Evolutionary conservation across 2,113 vertebrate genomes (phyloP).

Genomic region (Sinocyclocheilus anshuiensis): DNA sequence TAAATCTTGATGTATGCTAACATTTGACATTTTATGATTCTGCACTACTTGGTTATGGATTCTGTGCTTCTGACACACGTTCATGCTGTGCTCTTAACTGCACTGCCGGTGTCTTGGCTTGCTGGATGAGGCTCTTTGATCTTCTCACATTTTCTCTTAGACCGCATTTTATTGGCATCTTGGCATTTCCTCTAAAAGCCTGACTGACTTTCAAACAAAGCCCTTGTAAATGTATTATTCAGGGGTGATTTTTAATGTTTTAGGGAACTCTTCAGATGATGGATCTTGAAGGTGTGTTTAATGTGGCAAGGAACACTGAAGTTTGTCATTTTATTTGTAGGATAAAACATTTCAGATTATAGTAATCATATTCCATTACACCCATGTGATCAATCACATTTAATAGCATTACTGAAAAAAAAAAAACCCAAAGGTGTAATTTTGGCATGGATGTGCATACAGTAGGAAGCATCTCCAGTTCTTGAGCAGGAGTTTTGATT

Average conservation of each 20-base stretch:
- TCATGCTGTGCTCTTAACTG: background rate
- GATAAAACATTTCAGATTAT: background rate
- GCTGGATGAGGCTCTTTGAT: conserved; percentile 24
- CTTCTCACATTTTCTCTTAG: background rate
- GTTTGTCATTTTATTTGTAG: background rate
- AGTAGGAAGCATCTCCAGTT: background rate
- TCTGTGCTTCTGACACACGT: conserved; percentile 15
- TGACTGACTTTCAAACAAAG: conserved; percentile 24
- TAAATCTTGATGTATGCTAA: background rate
- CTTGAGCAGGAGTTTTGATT: background rate
- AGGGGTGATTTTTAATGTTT: background rate
- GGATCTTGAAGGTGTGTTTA: background rate
- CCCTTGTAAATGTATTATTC: background rate
- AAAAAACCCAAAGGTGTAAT: background rate
- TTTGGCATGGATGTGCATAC: background rate
- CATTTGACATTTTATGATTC: background rate
- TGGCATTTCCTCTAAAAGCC: conserved; percentile 20
- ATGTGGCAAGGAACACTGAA: background rate
- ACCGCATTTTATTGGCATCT: conserved; percentile 17
- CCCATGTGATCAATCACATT: background rate
- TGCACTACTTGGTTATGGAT: background rate
- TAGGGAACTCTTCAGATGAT: background rate
- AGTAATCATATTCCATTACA: background rate
- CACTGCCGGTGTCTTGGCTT: conserved; percentile 19
- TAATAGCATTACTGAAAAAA: background rate